These are phyloP conservation scores for Volucella zonaria DNA, from an alignment of 2,888 invertebrate species.

Conservation along the genomic window DNA sequence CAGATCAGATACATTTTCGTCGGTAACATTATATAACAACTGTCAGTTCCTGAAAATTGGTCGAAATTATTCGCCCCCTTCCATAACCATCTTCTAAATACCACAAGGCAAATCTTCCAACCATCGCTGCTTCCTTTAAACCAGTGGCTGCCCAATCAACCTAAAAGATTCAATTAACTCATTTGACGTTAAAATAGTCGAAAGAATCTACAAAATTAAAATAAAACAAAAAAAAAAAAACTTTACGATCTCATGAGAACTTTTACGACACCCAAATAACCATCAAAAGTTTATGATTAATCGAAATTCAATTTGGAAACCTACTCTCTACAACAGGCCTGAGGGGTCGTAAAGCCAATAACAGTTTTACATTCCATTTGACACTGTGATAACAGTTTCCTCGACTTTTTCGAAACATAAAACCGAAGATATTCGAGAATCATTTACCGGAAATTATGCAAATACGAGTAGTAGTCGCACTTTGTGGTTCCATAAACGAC, in stretches of 20 bases:
- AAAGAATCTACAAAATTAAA: slow-evolving; percentile 2
- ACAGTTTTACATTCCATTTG: slow-evolving; percentile 55
- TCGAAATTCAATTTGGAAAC: slow-evolving; percentile 23
- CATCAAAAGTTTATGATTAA: slow-evolving; percentile 46
- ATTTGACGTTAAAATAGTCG: not conserved
- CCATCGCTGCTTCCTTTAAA: too few species aligned
- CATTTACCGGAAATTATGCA: slow-evolving; percentile 55
- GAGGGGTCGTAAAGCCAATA: slow-evolving; percentile 37
- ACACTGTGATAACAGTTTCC: slow-evolving; percentile 37
- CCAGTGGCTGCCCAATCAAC: too few species aligned
- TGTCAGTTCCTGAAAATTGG: too few species aligned
- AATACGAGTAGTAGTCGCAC: slow-evolving; percentile 17
- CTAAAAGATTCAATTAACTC: not conserved
- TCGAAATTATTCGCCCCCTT: too few species aligned
- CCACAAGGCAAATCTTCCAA: too few species aligned
- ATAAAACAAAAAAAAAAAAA: slow-evolving; percentile 21
- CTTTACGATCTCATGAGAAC: slow-evolving; percentile 1
- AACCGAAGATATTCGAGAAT: slow-evolving; percentile 32
- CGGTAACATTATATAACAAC: too few species aligned
- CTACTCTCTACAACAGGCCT: not conserved
- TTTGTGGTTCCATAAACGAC: not conserved
- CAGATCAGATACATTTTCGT: too few species aligned
- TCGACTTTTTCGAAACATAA: slow-evolving; percentile 17
- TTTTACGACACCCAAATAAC: slow-evolving; percentile 20
- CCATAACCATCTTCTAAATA: too few species aligned